Conservation (phyloP, 2,113 vertebrate genomes). For the Pongo abelii region DNA sequence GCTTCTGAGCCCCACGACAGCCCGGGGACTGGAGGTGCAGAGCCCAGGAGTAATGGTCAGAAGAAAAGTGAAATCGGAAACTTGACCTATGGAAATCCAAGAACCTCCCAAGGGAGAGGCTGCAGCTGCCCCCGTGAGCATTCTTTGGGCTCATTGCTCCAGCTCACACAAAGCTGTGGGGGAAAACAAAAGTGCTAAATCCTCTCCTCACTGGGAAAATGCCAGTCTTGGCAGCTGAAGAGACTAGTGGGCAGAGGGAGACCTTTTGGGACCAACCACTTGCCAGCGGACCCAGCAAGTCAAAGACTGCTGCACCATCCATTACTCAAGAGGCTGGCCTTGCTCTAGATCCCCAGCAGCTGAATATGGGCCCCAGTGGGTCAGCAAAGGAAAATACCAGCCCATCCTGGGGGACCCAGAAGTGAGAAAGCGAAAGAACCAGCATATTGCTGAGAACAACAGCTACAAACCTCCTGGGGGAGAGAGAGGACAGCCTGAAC, state of each 20-base stretch:
- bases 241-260: neutral
- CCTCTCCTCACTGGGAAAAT: neutral
- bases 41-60: neutral
- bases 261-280: neutral
- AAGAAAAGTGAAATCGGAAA: neutral
- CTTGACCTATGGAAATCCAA: neutral
- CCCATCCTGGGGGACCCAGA: accelerated
- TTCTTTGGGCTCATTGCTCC: neutral
- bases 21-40: neutral
- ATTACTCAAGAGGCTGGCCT: neutral
- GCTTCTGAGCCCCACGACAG: neutral
- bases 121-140: accelerated
- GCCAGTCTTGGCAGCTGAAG: neutral
- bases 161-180: accelerated
- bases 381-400: neutral
- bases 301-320: neutral
- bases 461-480: accelerated
- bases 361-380: accelerated
- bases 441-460: neutral
- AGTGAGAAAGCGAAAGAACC: neutral
- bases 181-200: neutral
- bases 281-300: neutral
- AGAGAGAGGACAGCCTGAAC: neutral
- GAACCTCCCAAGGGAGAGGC: neutral
- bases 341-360: neutral